Conservation (phyloP, 2,797 vertebrate genomes). For the Falco concolor region DNA sequence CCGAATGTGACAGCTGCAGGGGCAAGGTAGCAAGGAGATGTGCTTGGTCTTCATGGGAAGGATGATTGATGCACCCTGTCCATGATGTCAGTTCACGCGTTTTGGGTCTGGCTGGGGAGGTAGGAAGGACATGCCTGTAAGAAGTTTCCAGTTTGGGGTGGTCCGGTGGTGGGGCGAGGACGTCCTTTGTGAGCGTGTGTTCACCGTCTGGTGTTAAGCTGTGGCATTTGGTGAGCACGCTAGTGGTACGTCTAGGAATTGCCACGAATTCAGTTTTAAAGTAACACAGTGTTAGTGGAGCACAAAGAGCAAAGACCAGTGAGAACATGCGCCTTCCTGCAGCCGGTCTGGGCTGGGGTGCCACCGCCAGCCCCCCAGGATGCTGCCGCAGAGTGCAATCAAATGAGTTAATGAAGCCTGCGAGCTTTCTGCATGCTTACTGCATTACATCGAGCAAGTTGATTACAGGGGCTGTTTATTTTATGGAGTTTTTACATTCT, state of each 20-base stretch:
- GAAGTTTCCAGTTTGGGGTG: background rate
- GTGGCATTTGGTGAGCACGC: background rate
- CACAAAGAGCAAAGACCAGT: background rate
- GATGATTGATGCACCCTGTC: accelerated
- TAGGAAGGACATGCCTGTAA: background rate
- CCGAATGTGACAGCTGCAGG: background rate
- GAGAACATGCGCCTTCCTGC: background rate
- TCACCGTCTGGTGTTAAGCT: background rate
- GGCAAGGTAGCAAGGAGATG: background rate
- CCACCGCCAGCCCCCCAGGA: background rate
- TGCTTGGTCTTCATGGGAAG: background rate
- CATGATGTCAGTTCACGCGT: accelerated
- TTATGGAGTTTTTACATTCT: background rate
- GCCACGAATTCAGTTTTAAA: background rate
- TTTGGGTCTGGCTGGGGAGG: background rate
- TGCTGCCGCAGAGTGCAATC: background rate
- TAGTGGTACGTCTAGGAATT: background rate
- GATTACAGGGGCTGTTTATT: slow-evolving; percentile 18
- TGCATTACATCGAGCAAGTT: background rate
- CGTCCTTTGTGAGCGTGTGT: background rate
- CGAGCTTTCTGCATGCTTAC: background rate
- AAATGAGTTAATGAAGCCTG: background rate
- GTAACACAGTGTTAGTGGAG: background rate
- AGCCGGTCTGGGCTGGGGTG: background rate
- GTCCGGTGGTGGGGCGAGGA: accelerated